Percentiles rank a stretch among this genome's conserved stretches.
Conservation (phyloP, 1,140 invertebrate genomes). For the Pemphigus obesinymphae region DNA sequence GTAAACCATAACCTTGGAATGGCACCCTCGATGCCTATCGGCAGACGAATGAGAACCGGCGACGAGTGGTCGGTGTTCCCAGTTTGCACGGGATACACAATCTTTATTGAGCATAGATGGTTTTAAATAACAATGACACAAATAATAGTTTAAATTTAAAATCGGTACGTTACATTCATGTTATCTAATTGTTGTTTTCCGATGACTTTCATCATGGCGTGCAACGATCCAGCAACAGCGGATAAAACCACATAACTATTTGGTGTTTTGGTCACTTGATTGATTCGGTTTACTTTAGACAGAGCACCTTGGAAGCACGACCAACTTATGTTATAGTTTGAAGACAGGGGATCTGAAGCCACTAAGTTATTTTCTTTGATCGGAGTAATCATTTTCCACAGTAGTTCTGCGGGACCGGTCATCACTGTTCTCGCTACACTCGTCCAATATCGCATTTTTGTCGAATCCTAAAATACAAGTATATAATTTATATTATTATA, state of each 20-base stretch:
- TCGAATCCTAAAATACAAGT: background rate
- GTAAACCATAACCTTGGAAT: conserved; percentile 60
- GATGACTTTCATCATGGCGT: conserved; percentile 53
- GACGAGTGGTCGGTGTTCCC: conserved; percentile 53
- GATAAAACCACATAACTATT: conserved; percentile 57
- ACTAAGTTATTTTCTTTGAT: background rate
- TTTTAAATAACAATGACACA: background rate
- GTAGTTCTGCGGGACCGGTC: conserved; percentile 8
- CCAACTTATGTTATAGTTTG: conserved; percentile 27
- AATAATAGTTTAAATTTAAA: background rate
- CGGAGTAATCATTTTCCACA: conserved; percentile 19
- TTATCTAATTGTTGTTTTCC: conserved; percentile 54
- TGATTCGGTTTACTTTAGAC: conserved; percentile 50
- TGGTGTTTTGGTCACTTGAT: conserved; percentile 54
- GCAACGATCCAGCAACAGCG: conserved; percentile 54
- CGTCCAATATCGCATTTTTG: conserved; percentile 26
- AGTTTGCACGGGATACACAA: conserved; percentile 50
- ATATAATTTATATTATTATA: too few species aligned
- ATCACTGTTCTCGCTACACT: conserved; percentile 9
- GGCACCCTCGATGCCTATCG: conserved; percentile 57
- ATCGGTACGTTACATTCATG: conserved; percentile 50
- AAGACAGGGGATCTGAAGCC: background rate
- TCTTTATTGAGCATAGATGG: conserved; percentile 30
- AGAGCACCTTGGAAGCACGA: conserved; percentile 44
- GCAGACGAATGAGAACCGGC: conserved; percentile 53